Base-by-base conservation (phyloP, 2,113 vertebrate genomes). In the Maylandia zebra region DNA sequence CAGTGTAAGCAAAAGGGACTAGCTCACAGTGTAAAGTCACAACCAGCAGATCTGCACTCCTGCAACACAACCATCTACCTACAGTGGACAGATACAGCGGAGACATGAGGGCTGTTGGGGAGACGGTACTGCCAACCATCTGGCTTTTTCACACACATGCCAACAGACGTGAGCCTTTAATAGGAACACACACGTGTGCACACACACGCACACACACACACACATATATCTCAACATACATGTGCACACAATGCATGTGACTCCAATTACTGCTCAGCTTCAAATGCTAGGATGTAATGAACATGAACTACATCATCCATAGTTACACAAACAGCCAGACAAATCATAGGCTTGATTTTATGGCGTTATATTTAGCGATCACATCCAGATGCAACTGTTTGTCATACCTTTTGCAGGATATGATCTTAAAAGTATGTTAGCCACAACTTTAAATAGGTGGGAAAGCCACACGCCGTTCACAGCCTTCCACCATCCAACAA, bases 251-350 rank as follows among this genome's bases (percentile, higher is more conserved):
- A 24, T 76, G 71, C 78, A 94, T 5, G 76, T 3, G 81, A 81
- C 85, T 92, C n/a, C 74, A 84, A 83, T 95, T 88, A 88, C 83
- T 52, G 34, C 78, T 76, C 9, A 74, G 89, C 84, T 91, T 95
- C 84, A 94, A 92, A 94, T 55, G 34, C 52, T 45, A 32, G 59
- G 66, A 90, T 83, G 56, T 85, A 76, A 43, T 88, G 69, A 85
- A 71, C 78, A 85, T 85, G 64, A 55, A 1, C 56, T 48, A 78
- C 78, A 36, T 90, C 88, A 87, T 82, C 56, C 34, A 71, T 41
- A 17, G 14, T 38, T n/a, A 55, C 38, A 79, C 74, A 34, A 34
- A n/a, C 74, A 84, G 64, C 56, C 32, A 88, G 71, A 83, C 30
- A 53, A 22, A 8, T 30, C 36, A 13, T 9, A 86, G 85, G 57